These are phyloP conservation scores for Cranoglanis bouderius DNA, from an alignment of 2,113 vertebrate genomes.

Conservation along the genomic window DNA sequence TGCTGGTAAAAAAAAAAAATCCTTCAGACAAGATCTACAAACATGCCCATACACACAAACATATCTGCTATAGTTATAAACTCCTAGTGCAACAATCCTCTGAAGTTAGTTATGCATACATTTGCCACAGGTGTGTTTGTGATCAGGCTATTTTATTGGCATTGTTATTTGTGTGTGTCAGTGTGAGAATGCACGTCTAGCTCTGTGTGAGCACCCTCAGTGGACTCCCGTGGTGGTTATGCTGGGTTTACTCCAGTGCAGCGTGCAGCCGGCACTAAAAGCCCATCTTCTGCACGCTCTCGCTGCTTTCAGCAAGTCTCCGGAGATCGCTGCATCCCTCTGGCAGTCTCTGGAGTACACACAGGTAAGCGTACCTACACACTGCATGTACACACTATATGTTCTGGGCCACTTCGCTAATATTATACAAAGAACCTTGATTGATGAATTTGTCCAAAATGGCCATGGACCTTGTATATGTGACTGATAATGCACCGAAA, in stretches of 20 bases:
- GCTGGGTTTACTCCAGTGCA: slow-evolving; percentile 93
- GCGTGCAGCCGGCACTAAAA: slow-evolving; percentile 89
- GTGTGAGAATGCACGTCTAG: slow-evolving; percentile 96
- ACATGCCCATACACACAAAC: background rate
- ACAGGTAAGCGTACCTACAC: slow-evolving; percentile 76
- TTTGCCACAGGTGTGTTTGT: background rate
- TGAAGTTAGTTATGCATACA: background rate
- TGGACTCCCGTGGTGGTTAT: slow-evolving; percentile 96
- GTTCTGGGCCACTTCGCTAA: background rate
- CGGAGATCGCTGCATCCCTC: slow-evolving; percentile 92
- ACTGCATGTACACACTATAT: background rate
- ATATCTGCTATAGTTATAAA: background rate
- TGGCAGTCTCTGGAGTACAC: slow-evolving; percentile 98
- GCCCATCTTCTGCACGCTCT: slow-evolving; percentile 85
- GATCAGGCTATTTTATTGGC: background rate
- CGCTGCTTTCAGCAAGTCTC: slow-evolving; percentile 92
- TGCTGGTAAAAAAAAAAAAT: background rate
- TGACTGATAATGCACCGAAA: background rate
- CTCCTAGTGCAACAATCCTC: background rate
- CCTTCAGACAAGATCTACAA: background rate
- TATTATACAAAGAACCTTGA: background rate
- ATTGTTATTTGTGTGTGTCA: slow-evolving; percentile 55
- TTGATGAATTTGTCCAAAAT: background rate
- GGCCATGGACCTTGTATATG: background rate
- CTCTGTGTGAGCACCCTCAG: slow-evolving; percentile 95